Base-by-base conservation (phyloP, 2,888 invertebrate species). In the Phasia obesa region DNA sequence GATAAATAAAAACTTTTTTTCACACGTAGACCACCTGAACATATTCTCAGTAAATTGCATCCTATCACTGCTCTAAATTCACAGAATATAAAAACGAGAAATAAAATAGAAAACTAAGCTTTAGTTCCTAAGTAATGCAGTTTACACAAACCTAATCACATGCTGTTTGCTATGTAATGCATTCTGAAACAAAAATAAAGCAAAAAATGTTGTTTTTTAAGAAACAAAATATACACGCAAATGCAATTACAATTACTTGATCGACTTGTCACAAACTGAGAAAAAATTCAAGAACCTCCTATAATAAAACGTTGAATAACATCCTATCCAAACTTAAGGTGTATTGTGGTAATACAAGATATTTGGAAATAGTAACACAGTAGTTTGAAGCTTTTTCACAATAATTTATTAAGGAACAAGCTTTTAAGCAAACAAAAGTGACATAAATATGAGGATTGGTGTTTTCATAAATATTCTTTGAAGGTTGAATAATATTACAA, bases 231-330 rank as follows among this genome's bases (percentile, higher is more conserved):
- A 87, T 89, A 89, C 90, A 90, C 89, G 90, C 90, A 88, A 90
- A 88, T 88, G 90, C 90, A 90, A 90, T 90, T 90, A 90, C 90
- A 90, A 90, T 88, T 90, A 87, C 88, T 89, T 90, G 89, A 90
- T 89, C 87, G 88, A 90, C 89, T 87, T 88, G 88, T 87, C 88
- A 88, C 74, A 55, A 67, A 44, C 31, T 42, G n/a, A 17, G 47
- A 53, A 71, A 64, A 4, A 17, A 4, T 19, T 47, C 35, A 23
- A 44, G 38, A 71, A 69, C 23, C 27, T 42, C 23, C 11, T 44
- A 21, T 49, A 11, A 55, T 65, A 42, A 38, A 57, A 49, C 31
- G 21, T 35, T 25, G 53, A 23, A 69, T 70, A 65, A 78, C 78
- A 65, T 73, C 74, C 67, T 51, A 78, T 70, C n/a, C n/a, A n/a